These are phyloP conservation scores for Numida meleagris DNA, from an alignment of 2,113 vertebrate species.

Conservation along the genomic window DNA sequence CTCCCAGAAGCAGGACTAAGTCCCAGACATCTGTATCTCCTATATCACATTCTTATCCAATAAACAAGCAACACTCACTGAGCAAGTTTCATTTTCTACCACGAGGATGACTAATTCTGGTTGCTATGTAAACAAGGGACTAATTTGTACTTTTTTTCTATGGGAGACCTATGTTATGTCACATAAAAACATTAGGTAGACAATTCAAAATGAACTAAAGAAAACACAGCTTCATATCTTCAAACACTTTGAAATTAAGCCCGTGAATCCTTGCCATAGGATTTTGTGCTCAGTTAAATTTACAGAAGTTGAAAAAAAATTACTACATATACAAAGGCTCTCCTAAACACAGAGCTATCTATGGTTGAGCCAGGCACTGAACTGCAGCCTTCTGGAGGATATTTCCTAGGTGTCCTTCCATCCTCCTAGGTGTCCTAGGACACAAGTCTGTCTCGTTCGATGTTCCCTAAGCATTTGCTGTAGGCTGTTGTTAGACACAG, in stretches of 20 bases:
- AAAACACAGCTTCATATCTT: not conserved
- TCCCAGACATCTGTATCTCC: not conserved
- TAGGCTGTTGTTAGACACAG: not conserved
- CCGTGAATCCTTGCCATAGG: too few species aligned
- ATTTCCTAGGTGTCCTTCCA: too few species aligned
- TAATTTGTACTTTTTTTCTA: not conserved
- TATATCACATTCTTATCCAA: not conserved
- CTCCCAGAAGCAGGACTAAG: not conserved
- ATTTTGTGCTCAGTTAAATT: not conserved
- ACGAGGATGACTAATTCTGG: not conserved
- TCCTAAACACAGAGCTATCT: not conserved
- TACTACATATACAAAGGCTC: not conserved
- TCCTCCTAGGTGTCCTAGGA: too few species aligned
- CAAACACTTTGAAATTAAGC: not conserved
- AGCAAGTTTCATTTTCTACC: not conserved
- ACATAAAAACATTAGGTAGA: not conserved
- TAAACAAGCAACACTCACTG: not conserved
- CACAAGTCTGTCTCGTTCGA: not conserved
- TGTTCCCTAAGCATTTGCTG: not conserved
- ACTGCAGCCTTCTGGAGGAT: not conserved
- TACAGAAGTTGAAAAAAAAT: not conserved
- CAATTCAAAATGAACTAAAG: not conserved
- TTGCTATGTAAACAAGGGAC: not conserved
- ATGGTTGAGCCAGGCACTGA: fast-evolving
- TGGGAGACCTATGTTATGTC: not conserved